Evolutionary conservation across 2,113 vertebrate species (phyloP).

Genomic region (Calidris pygmaea): DNA sequence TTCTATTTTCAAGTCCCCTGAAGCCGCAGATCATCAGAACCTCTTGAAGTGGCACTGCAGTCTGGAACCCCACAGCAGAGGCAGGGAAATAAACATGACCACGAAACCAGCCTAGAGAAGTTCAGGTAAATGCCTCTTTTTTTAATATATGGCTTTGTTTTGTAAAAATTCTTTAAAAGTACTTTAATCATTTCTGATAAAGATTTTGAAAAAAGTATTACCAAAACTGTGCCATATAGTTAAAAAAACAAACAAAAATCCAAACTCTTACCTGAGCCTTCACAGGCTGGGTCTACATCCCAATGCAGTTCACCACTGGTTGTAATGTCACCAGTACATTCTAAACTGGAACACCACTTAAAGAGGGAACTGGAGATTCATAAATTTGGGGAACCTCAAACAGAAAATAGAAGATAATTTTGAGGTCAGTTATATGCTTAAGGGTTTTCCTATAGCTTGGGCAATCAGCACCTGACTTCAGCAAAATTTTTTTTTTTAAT

Average conservation of each 20-base stretch:
- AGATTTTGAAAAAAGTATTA: slow-evolving; percentile 44
- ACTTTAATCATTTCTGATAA: not conserved
- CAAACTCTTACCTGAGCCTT: slow-evolving; percentile 74
- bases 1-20: not conserved
- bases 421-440: slow-evolving; percentile 40
- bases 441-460: not conserved
- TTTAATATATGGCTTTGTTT: slow-evolving; percentile 80
- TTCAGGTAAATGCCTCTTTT: slow-evolving; percentile 72
- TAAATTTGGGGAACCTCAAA: slow-evolving; percentile 74
- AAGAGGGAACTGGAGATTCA: slow-evolving; percentile 72
- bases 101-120: slow-evolving; percentile 34
- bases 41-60: slow-evolving; percentile 25
- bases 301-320: slow-evolving; percentile 68
- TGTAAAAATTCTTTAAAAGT: slow-evolving; percentile 56
- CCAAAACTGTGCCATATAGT: slow-evolving; percentile 78
- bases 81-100: not conserved
- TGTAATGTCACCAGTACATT: slow-evolving; percentile 69
- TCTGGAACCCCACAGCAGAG: not conserved
- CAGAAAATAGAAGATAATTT: slow-evolving; percentile 70
- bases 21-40: slow-evolving; percentile 4
- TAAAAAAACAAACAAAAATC: slow-evolving; percentile 75
- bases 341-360: slow-evolving; percentile 72
- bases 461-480: not conserved
- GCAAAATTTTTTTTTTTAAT: not conserved
- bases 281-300: slow-evolving; percentile 72